Conservation (phyloP, 1,140 invertebrate genomes). For the Meloidogyne chitwoodi region DNA sequence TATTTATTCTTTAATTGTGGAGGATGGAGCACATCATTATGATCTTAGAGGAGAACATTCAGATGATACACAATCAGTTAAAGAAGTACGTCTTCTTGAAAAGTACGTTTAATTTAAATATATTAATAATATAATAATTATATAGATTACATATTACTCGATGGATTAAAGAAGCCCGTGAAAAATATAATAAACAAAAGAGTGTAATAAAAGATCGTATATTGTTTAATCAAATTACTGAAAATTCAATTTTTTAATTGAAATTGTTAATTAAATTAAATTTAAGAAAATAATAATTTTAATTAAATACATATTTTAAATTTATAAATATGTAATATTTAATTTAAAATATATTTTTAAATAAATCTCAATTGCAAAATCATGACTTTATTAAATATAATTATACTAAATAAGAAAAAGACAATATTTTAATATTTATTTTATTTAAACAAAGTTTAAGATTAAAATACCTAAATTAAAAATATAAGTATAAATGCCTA, state of each 20-base stretch:
- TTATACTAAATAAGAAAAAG: too few relatives aligned
- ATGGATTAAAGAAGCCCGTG: slow-evolving; percentile 5
- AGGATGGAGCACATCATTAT: slow-evolving; percentile 68
- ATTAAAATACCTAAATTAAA: too few relatives aligned
- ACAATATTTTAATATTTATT: too few relatives aligned
- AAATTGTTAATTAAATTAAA: background rate
- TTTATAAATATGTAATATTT: too few relatives aligned
- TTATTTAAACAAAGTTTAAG: too few relatives aligned
- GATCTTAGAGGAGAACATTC: slow-evolving; percentile 51
- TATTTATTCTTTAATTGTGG: slow-evolving; percentile 72
- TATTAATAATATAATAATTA: background rate
- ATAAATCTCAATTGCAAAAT: too few relatives aligned
- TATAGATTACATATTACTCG: slow-evolving; percentile 9
- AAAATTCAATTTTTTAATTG: background rate
- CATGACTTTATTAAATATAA: too few relatives aligned
- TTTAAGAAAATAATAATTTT: too few relatives aligned
- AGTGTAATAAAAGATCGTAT: background rate
- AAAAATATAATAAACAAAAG: slow-evolving; percentile 21
- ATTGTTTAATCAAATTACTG: background rate
- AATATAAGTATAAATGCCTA: too few relatives aligned
- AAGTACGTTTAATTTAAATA: background rate
- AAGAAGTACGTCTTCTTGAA: slow-evolving; percentile 47
- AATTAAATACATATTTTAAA: too few relatives aligned
- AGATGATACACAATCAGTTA: slow-evolving; percentile 47
- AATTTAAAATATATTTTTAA: too few relatives aligned